These are phyloP conservation scores for Periparus ater DNA, from an alignment of 2,797 vertebrate species.

Conservation along the genomic window DNA sequence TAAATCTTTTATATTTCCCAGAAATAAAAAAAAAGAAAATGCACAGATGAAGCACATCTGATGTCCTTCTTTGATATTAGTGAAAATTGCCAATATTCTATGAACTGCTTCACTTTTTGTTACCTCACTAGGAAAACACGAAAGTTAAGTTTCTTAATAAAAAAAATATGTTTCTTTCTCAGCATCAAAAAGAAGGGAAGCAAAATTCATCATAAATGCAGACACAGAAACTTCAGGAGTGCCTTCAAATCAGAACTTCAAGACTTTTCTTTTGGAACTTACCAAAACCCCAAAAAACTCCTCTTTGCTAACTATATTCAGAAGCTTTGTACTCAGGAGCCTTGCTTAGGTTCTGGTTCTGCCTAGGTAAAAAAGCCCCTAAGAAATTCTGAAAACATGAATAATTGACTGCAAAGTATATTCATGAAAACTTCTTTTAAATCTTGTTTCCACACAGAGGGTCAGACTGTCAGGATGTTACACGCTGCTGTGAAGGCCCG, in stretches of 20 bases:
- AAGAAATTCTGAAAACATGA: background rate
- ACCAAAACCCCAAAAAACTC: background rate
- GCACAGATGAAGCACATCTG: background rate
- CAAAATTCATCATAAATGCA: background rate
- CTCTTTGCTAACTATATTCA: background rate
- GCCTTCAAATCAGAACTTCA: background rate
- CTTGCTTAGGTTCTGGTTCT: background rate
- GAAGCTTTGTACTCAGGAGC: background rate
- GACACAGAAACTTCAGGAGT: background rate
- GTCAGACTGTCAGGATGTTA: background rate
- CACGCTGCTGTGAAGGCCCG: accelerated
- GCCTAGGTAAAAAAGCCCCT: background rate
- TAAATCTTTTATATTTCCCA: background rate
- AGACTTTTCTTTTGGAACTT: background rate
- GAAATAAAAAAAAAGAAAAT: background rate
- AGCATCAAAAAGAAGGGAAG: background rate
- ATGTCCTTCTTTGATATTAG: background rate
- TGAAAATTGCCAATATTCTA: background rate
- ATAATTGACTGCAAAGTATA: background rate
- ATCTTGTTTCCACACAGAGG: background rate
- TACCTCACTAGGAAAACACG: background rate
- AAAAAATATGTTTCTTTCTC: background rate
- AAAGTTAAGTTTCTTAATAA: background rate
- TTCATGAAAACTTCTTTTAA: background rate
- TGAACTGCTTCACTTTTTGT: background rate